A percentile compares a stretch with the other conserved stretches of the same genome.
These are phyloP conservation scores for Tolypeutes matacus DNA, from an alignment of 2,797 vertebrate genomes.

Conservation along the genomic window DNA sequence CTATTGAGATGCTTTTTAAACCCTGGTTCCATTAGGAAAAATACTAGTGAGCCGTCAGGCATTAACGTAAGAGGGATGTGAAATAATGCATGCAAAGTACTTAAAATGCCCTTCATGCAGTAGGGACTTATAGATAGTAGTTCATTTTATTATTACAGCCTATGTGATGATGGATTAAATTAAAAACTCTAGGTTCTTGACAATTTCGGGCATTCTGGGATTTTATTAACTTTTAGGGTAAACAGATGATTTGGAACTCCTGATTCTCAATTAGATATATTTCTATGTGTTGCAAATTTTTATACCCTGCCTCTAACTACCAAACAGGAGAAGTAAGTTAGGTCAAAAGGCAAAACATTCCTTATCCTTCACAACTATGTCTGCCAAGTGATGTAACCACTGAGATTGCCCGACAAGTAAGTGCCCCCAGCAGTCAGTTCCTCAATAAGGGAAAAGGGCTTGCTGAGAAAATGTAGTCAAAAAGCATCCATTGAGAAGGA, in stretches of 20 bases:
- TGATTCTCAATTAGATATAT: not conserved
- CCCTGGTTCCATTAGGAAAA: not conserved
- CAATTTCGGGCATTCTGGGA: not conserved
- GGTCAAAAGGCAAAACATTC: not conserved
- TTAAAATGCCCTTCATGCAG: not conserved
- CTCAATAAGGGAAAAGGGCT: not conserved
- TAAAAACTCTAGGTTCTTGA: not conserved
- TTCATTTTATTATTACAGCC: not conserved
- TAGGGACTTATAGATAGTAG: not conserved
- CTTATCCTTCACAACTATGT: not conserved
- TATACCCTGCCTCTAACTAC: not conserved
- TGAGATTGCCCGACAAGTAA: not conserved
- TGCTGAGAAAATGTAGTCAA: not conserved
- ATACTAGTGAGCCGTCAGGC: not conserved
- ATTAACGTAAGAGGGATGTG: not conserved
- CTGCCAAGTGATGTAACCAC: not conserved
- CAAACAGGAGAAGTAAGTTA: constrained; percentile 15
- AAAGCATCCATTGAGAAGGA: not conserved
- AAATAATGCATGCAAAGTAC: not conserved
- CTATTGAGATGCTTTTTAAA: constrained; percentile 13
- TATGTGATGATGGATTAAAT: not conserved
- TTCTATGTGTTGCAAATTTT: constrained; percentile 32
- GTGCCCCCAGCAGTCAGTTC: not conserved
- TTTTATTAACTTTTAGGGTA: constrained; percentile 31
- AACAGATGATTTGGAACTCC: not conserved